Evolutionary conservation across 2,797 vertebrate genomes (phyloP), one percentile per base, ranked within the genome.

Genomic region (Chloroceryle inda): DNA sequence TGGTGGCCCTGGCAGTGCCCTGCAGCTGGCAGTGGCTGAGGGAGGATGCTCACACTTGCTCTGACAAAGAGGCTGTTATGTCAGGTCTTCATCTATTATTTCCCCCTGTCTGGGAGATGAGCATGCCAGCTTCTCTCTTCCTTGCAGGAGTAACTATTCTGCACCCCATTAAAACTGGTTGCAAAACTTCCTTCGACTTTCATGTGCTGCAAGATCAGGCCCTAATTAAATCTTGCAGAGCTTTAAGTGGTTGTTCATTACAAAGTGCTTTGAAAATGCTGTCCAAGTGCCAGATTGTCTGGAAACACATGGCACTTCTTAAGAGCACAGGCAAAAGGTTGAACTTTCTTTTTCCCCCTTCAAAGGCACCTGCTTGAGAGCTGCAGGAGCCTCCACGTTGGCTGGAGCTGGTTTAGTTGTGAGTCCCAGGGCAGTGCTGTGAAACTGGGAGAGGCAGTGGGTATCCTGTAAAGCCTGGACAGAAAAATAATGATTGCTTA

Each of bases 391-490:
- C 9, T 2, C 2, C 1, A 2, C 5, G 19, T 6, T 53, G 44
- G 40, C 37, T 23, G 53, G 19, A 26, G 37, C n/a, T 35, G 71
- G n/a, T 7, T 63, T 8, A 2, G 37, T 27, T 0, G 9, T 0
- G 13, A 69, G 7, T 40, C 47, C 64, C 7, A 0, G 0, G 44
- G 58, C 24, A 40, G 17, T 0, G 1, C 2, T 3, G 61, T 3
- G 40, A n/a, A 58, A 6, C 11, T 13, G 61, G 69, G 64, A 59
- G 27, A 27, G 26, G n/a, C 19, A 4, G 19, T 1, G 8, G 15
- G 22, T 45, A 12, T 3, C 35, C 62, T 14, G 4, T 7, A 38
- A 44, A 16, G 19, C 17, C 12, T 8, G 35, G 33, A 24, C 21
- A 52, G 56, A 47, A 55, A 66, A 66, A 56, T 61, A 29, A 29